Evolutionary conservation across 2,113 vertebrate species (phyloP).

Genomic region (Pampusana beccarii): DNA sequence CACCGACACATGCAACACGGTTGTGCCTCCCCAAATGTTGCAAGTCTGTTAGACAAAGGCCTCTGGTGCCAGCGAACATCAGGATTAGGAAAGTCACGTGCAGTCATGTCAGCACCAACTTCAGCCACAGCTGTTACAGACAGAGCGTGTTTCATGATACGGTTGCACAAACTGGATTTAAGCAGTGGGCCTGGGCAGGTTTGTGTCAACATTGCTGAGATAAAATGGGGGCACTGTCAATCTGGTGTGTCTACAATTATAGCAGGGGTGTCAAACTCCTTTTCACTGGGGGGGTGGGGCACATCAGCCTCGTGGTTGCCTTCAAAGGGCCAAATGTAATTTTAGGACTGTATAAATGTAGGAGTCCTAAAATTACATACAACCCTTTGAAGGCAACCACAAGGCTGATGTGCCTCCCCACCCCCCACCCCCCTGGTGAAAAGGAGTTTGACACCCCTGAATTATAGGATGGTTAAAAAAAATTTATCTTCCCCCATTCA

Average conservation of each 20-base stretch:
- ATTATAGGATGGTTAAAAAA: neutral
- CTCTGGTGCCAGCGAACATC: neutral
- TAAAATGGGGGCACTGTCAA: neutral
- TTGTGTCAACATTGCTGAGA: neutral
- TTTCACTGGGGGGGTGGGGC: no score
- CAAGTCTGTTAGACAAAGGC: neutral
- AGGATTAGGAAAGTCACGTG: neutral
- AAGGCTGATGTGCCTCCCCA: no score
- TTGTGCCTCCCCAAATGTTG: neutral
- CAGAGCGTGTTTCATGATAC: fast-evolving
- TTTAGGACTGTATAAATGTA: no score
- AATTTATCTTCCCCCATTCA: neutral
- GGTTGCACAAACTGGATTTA: neutral
- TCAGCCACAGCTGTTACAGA: neutral
- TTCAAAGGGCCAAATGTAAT: no score
- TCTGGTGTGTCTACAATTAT: neutral
- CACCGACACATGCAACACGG: fast-evolving
- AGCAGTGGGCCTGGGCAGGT: neutral
- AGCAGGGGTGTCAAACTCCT: no score
- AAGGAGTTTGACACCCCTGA: no score
- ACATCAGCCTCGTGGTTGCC: no score
- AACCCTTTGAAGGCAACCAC: no score
- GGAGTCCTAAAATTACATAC: no score
- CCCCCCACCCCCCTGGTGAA: no score
- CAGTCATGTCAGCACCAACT: neutral